Percentiles rank a stretch among this genome's conserved stretches.
Evolutionary conservation across 1,140 invertebrate genomes (phyloP).

Genomic region (Camponotus vicinus): DNA sequence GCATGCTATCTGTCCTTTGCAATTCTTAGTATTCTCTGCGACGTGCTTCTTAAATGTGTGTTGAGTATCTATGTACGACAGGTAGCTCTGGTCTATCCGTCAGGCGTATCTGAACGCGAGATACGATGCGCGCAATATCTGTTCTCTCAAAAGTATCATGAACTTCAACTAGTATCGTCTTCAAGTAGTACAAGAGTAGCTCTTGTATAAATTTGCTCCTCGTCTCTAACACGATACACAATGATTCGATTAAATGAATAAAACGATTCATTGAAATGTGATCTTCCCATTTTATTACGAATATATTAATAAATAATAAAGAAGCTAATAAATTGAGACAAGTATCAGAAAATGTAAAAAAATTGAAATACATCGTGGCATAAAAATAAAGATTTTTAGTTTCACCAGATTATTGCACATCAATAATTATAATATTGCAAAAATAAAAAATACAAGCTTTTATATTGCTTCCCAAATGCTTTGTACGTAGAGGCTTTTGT

Average conservation of each 20-base stretch:
- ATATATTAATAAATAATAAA: constrained; percentile 1
- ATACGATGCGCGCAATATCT: not conserved
- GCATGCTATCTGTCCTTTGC: not conserved
- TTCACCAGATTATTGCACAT: not conserved
- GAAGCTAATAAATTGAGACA: constrained; percentile 9
- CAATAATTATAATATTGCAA: not conserved
- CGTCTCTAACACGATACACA: not conserved
- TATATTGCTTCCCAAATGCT: not conserved
- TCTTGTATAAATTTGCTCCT: not conserved
- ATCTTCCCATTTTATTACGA: not conserved
- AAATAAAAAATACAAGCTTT: not conserved
- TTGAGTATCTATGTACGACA: not conserved
- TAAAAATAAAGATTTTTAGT: not conserved
- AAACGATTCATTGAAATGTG: not conserved
- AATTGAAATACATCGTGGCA: not conserved
- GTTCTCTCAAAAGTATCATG: constrained; percentile 20
- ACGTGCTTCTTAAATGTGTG: not conserved
- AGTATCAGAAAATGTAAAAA: not conserved
- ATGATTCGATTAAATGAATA: constrained; percentile 32
- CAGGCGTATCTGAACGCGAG: not conserved
- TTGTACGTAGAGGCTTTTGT: not conserved
- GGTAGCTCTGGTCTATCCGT: not conserved
- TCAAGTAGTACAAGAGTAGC: not conserved
- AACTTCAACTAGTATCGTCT: not conserved
- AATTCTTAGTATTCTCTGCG: constrained; percentile 29